A percentile compares a stretch with the other conserved stretches of the same genome.
Conservation (phyloP, 2,113 vertebrate genomes). For the Terrapene triunguis region DNA sequence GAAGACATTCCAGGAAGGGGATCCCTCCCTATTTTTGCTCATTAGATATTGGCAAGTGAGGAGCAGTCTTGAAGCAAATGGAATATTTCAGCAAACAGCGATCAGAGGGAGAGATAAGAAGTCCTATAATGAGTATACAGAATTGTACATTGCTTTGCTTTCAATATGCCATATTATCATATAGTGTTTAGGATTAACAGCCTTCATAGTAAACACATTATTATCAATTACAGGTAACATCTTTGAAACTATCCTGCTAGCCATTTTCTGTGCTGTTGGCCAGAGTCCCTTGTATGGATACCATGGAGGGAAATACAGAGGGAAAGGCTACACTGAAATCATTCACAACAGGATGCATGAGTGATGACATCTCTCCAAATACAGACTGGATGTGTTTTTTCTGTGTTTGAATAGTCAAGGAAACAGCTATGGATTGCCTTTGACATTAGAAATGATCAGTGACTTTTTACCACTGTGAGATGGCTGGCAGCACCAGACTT, state of each 20-base stretch:
- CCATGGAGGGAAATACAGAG: neutral
- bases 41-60: neutral
- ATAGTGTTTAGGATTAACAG: neutral
- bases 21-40: neutral
- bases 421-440: slow-evolving; percentile 10
- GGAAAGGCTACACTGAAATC: neutral
- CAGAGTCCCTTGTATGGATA: neutral
- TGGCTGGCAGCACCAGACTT: neutral
- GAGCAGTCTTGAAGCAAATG: slow-evolving; percentile 9
- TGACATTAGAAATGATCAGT: neutral
- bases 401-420: slow-evolving; percentile 37
- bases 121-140: neutral
- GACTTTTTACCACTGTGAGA: slow-evolving; percentile 3
- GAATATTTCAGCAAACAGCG: neutral
- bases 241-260: neutral
- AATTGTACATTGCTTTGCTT: neutral
- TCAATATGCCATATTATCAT: neutral
- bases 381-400: neutral
- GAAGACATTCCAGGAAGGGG: neutral
- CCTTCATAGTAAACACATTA: neutral
- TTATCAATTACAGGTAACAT: slow-evolving; percentile 14
- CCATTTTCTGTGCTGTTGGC: neutral
- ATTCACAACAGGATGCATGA: neutral
- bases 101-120: neutral
- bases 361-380: neutral